These are phyloP conservation scores for Spatula versicolor DNA, from an alignment of 2,797 vertebrate genomes.

Conservation along the genomic window DNA sequence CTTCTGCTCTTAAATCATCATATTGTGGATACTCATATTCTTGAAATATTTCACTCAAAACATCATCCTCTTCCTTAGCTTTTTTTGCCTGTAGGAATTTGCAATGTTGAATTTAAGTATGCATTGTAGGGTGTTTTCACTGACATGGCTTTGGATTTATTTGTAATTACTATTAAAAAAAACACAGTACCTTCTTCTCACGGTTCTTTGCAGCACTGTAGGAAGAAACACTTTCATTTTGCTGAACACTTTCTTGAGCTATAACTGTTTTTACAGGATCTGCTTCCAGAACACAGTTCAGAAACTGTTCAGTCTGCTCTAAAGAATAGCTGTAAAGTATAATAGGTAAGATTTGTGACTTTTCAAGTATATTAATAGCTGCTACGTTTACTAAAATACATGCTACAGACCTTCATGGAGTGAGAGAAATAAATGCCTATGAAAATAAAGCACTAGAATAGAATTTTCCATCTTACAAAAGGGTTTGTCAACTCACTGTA, in stretches of 20 bases:
- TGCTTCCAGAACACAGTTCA: constrained; percentile 88
- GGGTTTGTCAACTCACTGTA: not conserved
- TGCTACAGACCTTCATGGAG: not conserved
- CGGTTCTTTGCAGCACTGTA: constrained; percentile 70
- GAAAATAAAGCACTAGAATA: not conserved
- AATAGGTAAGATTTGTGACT: constrained; percentile 18
- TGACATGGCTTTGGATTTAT: not conserved
- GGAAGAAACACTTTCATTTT: constrained; percentile 74
- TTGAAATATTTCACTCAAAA: constrained; percentile 81
- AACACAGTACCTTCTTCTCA: constrained; percentile 79
- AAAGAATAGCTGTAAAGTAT: constrained; percentile 86
- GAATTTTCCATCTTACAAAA: not conserved
- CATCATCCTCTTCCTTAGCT: constrained; percentile 73
- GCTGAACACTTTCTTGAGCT: constrained; percentile 83
- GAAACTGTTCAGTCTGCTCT: constrained; percentile 89
- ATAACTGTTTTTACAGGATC: constrained; percentile 91
- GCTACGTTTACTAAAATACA: not conserved
- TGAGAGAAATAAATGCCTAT: not conserved
- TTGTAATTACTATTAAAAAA: not conserved
- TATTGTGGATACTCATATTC: constrained; percentile 91
- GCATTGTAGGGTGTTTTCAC: not conserved
- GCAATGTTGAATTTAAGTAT: not conserved
- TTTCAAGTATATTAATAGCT: not conserved
- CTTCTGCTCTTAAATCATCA: constrained; percentile 92
- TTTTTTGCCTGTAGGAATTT: constrained; percentile 69